Percentiles rank a stretch among this genome's conserved stretches.
phyloP scores from a whole-genome alignment of 2,888 invertebrate species.

The Hyposoter didymator region DNA sequence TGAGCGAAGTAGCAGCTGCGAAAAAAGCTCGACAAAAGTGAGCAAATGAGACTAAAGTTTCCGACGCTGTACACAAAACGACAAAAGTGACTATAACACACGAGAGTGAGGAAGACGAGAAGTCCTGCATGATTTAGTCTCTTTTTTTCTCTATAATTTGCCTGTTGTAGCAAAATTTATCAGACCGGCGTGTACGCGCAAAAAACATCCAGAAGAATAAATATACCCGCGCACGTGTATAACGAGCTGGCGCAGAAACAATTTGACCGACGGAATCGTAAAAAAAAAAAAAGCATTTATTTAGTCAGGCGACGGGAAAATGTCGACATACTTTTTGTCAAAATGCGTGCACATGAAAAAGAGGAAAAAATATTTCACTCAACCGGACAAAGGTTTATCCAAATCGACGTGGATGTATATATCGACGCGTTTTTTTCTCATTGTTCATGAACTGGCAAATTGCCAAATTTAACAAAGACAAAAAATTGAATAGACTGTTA shows the following conservation, averaged over 20 bases:
- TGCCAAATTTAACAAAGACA: background rate
- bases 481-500: background rate
- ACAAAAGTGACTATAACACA: slow-evolving; percentile 42
- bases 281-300: background rate
- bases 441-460: background rate
- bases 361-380: background rate
- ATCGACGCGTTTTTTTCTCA: background rate
- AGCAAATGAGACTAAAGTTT: background rate
- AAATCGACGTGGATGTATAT: background rate
- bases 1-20: slow-evolving; percentile 37
- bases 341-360: background rate
- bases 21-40: slow-evolving; percentile 35
- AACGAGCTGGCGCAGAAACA: background rate
- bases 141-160: background rate
- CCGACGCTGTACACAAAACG: background rate
- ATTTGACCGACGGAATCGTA: background rate
- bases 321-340: slow-evolving; percentile 14
- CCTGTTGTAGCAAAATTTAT: background rate
- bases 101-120: slow-evolving; percentile 4
- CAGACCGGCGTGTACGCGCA: background rate
- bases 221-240: background rate
- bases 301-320: background rate
- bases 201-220: background rate
- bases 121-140: slow-evolving; percentile 24
- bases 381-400: background rate